Base-by-base conservation (phyloP, 2,113 vertebrate genomes). In the Hippocampus mohnikei region DNA sequence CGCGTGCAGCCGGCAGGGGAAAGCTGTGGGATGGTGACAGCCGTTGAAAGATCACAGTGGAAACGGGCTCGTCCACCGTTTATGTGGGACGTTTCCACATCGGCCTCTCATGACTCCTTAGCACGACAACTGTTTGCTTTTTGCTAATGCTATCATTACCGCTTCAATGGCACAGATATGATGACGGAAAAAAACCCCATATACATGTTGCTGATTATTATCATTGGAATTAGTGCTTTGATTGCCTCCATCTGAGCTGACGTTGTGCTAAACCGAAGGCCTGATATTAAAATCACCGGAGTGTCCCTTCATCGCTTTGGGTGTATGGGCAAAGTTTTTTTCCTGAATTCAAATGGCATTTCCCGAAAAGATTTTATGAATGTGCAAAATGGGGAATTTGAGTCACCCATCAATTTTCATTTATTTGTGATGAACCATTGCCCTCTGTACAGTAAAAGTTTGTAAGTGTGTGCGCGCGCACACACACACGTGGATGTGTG, bases 21-120 rank as follows among this genome's bases (percentile, higher is more conserved):
- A 86, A 86, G 88, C 82, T 82, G 82, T 29, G 67, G 75, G 72
- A 81, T 1, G 74, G 77, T 37, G 70, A 81, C 67, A 42, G 79
- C 25, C 41, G 23, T 71, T 64, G 69, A 88, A 70, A 78, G 77
- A 69, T 73, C 16, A 8, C 59, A 59, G 69, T 16, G 27, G 42
- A 25, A 65, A 65, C 27, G 63, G n/a, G 16, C 41, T 44, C 46
- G 15, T 48, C 13, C 15, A 18, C 16, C 1, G 16, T 50, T 50
- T 50, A 50, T 50, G 46, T 50, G 46, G 4, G 16, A 50, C 5
- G 18, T 3, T 42, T 23, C 23, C 5, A 58, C 23, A 58, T 58
- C 23, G 27, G 27, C 23, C 23, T 20, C 55, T 27, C 5, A 13
- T 6, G 33, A 37, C 33, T 37, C 33, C 33, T 37, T 37, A 37